A percentile compares a stretch with the other conserved stretches of the same genome.
Conservation (phyloP, 2,888 invertebrate genomes). For the Eretmocerus hayati region DNA sequence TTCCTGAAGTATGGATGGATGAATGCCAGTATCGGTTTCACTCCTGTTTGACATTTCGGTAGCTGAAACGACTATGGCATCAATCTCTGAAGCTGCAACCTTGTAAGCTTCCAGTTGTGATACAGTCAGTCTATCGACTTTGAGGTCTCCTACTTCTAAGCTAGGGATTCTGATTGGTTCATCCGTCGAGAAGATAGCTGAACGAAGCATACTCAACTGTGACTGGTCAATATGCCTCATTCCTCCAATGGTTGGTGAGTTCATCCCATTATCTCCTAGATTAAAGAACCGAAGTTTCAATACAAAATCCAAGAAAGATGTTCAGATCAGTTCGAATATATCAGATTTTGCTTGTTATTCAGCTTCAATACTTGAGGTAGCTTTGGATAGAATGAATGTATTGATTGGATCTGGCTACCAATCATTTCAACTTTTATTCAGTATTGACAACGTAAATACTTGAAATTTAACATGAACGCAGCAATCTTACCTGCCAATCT, state of each 20-base stretch:
- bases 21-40: conserved; percentile 59
- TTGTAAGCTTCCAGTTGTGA: conserved; percentile 72
- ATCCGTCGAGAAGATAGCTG: conserved; percentile 31
- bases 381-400: no score
- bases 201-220: conserved; percentile 22
- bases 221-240: conserved; percentile 8
- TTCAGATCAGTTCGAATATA: no score
- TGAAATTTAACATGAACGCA: no score
- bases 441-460: no score
- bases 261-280: no score
- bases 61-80: conserved; percentile 65
- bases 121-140: conserved; percentile 72
- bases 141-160: conserved; percentile 66
- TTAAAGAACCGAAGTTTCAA: no score
- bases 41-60: conserved; percentile 66
- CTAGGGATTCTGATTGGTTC: conserved; percentile 52
- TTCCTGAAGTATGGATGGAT: conserved; percentile 41
- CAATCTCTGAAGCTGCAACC: conserved; percentile 74
- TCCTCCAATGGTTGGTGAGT: no score
- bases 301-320: no score
- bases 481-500: no score
- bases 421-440: not conserved
- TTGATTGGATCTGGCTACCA: not conserved
- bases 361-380: no score
- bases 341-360: no score